Conservation (phyloP, 2,888 invertebrate genomes). For the Limnephilus rhombicus region DNA sequence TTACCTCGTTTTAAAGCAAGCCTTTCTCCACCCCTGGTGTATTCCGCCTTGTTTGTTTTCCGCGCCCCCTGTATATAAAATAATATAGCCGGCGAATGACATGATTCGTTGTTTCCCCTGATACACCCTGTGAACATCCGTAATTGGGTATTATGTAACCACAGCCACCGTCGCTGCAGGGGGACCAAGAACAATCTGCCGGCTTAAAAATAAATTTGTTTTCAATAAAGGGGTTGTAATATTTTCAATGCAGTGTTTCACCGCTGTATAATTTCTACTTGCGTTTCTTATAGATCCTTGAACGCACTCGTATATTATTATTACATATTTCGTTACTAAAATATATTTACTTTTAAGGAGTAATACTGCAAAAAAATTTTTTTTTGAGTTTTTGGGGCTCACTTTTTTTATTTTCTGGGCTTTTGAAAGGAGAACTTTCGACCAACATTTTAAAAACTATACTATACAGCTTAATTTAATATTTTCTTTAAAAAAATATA, state of each 20-base stretch:
- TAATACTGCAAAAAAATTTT: no score
- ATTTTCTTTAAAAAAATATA: no score
- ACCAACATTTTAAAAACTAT: no score
- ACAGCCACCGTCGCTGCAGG: neutral
- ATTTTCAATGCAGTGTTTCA: neutral
- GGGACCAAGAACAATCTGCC: neutral
- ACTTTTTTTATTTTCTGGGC: no score
- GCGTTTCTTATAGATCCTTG: neutral
- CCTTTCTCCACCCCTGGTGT: neutral
- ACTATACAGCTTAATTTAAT: no score
- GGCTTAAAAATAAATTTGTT: slow-evolving; percentile 20
- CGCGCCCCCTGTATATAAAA: neutral
- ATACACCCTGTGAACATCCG: slow-evolving; percentile 16
- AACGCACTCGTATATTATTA: neutral
- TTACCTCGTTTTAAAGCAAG: neutral
- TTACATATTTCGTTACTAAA: no score
- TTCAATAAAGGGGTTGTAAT: slow-evolving; percentile 19
- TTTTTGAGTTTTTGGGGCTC: no score
- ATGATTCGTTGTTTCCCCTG: slow-evolving; percentile 22
- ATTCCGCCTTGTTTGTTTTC: neutral
- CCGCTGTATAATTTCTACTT: neutral
- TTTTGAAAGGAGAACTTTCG: no score
- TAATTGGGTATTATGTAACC: slow-evolving; percentile 48
- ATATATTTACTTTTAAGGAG: no score
- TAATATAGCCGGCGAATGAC: slow-evolving; percentile 7